Evolutionary conservation across 2,797 vertebrate genomes (phyloP).

Genomic region (Glossophaga mutica): DNA sequence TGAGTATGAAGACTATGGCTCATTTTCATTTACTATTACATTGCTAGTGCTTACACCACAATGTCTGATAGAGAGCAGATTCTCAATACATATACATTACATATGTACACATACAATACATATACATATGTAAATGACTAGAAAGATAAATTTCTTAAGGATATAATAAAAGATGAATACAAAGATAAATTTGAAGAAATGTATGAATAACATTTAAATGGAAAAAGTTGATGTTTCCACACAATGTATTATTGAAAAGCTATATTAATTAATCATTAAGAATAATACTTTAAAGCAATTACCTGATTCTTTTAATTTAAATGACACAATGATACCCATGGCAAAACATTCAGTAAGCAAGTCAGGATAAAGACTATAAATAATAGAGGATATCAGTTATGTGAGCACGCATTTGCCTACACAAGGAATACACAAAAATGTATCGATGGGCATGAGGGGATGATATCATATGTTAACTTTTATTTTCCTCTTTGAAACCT

Average conservation of each 20-base stretch:
- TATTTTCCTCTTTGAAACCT: background rate
- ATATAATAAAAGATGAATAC: background rate
- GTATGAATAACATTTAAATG: background rate
- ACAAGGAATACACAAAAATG: background rate
- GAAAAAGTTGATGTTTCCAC: background rate
- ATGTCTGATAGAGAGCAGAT: background rate
- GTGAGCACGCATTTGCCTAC: background rate
- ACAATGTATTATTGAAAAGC: background rate
- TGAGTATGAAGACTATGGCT: background rate
- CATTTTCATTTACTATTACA: background rate
- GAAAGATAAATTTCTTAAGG: background rate
- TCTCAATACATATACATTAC: background rate
- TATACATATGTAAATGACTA: background rate
- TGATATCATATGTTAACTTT: background rate
- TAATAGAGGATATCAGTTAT: background rate
- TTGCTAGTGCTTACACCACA: background rate
- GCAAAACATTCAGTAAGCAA: background rate
- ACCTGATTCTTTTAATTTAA: background rate
- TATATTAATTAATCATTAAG: background rate
- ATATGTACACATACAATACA: background rate
- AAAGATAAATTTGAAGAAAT: background rate
- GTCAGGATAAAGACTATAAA: background rate
- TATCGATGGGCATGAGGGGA: background rate
- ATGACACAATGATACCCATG: background rate
- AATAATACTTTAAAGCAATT: background rate